These are phyloP conservation scores for Netelia melanura DNA, from an alignment of 2,888 invertebrate species.

Conservation along the genomic window DNA sequence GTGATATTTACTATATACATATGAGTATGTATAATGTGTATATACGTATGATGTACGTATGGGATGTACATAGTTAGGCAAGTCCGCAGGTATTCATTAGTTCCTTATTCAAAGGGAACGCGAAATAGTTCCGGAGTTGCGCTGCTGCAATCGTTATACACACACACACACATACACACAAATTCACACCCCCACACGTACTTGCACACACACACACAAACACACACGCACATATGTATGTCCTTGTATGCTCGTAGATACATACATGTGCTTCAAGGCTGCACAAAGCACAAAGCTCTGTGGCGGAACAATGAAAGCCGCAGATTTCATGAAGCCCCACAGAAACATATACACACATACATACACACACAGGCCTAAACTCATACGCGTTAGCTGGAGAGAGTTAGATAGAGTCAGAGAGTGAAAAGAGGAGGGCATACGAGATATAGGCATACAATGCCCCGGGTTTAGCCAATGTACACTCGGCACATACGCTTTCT, in stretches of 20 bases:
- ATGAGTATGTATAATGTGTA: not conserved
- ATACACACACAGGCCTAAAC: slow-evolving; percentile 36
- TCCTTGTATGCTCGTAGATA: not conserved
- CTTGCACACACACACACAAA: not conserved
- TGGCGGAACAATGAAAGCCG: slow-evolving; percentile 82
- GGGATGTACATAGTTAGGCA: slow-evolving; percentile 9
- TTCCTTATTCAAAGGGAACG: slow-evolving; percentile 84
- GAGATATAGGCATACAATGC: slow-evolving; percentile 81
- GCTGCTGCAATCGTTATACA: slow-evolving; percentile 52
- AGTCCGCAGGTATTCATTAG: slow-evolving; percentile 82
- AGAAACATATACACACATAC: not conserved
- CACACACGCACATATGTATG: too few relatives aligned
- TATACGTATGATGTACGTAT: too few relatives aligned
- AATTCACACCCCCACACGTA: not conserved
- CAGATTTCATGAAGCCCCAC: slow-evolving; percentile 83
- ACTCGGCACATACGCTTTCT: slow-evolving; percentile 61
- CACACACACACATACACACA: not conserved
- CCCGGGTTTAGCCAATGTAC: slow-evolving; percentile 82
- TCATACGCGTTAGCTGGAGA: slow-evolving; percentile 14
- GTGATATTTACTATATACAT: not conserved
- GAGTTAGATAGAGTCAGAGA: slow-evolving; percentile 39
- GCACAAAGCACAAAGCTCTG: slow-evolving; percentile 84
- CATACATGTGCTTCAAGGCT: slow-evolving; percentile 65
- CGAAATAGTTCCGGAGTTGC: slow-evolving; percentile 83
- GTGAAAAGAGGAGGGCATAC: slow-evolving; percentile 57